Evolutionary conservation across 2,797 vertebrate species (phyloP).

Genomic region (Falco columbarius): DNA sequence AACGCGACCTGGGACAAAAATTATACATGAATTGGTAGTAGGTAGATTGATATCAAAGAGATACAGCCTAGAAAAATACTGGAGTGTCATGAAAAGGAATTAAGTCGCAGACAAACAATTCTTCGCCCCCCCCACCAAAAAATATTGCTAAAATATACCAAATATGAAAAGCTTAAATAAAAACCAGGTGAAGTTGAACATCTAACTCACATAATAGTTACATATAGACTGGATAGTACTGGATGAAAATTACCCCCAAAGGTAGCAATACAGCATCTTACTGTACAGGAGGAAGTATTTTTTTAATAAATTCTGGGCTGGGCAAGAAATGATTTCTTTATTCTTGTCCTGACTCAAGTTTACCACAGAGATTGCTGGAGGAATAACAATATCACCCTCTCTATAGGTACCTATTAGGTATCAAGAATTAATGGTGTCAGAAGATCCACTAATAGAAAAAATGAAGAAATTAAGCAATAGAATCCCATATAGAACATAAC

Average conservation of each 20-base stretch:
- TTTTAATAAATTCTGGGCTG: not conserved
- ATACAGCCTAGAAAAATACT: not conserved
- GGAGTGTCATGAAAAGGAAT: not conserved
- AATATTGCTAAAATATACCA: not conserved
- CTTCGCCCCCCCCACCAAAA: rapidly evolving
- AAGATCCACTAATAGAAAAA: not conserved
- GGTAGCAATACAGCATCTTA: not conserved
- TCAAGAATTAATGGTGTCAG: not conserved
- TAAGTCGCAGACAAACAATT: not conserved
- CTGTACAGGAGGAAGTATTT: not conserved
- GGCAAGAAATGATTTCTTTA: not conserved
- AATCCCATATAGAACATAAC: not conserved
- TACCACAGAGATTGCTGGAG: not conserved
- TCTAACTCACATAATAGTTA: not conserved
- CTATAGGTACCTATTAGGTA: not conserved
- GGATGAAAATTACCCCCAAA: not conserved
- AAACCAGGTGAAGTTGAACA: not conserved
- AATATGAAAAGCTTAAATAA: not conserved
- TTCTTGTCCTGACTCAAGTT: not conserved
- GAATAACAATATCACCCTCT: not conserved
- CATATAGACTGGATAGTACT: not conserved
- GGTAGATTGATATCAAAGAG: not conserved
- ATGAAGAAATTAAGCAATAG: not conserved
- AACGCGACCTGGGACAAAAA: not conserved
- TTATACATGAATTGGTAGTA: not conserved